A percentile compares a stretch with the other conserved stretches of the same genome.
phyloP scores from a whole-genome alignment of 2,888 invertebrate genomes.

The Diarsia rubi region DNA sequence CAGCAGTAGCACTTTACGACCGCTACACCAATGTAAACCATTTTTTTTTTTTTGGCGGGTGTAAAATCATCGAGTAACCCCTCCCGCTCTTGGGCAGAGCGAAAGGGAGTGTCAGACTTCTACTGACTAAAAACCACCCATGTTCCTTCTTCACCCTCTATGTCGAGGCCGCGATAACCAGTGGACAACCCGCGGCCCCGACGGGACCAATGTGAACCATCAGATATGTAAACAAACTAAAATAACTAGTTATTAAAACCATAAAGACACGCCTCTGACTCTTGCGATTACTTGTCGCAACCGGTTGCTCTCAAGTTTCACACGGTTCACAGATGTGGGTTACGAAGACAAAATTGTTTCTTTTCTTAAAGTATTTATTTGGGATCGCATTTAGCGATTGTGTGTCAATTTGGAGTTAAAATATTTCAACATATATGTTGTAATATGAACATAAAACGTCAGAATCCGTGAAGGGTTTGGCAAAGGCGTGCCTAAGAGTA shows the following conservation, averaged over 20 bases:
- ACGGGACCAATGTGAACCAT: no score
- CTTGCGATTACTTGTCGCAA: constrained; percentile 14
- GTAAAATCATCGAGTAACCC: no score
- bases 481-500: not conserved
- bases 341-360: not conserved
- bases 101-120: no score
- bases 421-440: not conserved
- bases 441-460: not conserved
- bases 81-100: no score
- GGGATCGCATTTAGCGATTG: not conserved
- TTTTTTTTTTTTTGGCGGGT: no score
- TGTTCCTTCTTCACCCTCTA: no score
- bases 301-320: not conserved
- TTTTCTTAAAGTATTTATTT: not conserved
- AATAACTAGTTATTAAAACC: not conserved
- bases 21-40: no score
- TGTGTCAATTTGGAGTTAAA: constrained; percentile 4
- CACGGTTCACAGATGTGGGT: constrained; percentile 2
- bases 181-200: no score
- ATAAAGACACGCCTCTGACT: not conserved
- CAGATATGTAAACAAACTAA: not conserved
- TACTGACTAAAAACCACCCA: no score
- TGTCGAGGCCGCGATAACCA: no score
- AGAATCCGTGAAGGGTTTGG: not conserved
- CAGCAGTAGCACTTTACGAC: no score